These are phyloP conservation scores for Leuciscus idus DNA, from an alignment of 2,113 vertebrate species.

Conservation along the genomic window DNA sequence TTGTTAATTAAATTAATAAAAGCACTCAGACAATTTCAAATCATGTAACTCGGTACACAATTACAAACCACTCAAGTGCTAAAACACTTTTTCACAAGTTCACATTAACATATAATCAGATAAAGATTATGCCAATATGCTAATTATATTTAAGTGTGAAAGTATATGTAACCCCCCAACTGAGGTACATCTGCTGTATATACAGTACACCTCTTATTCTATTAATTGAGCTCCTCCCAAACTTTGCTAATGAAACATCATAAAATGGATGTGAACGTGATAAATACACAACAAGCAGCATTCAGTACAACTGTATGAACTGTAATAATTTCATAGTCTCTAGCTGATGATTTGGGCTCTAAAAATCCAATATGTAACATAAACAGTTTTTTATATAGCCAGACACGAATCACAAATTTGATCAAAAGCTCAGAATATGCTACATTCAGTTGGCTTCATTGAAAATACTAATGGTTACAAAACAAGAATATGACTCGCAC, in stretches of 20 bases:
- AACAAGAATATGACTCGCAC: neutral
- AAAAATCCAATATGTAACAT: neutral
- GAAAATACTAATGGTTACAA: neutral
- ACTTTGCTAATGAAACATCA: too few relatives aligned
- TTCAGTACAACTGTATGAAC: neutral
- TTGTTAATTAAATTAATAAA: neutral
- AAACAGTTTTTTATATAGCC: neutral
- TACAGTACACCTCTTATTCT: too few relatives aligned
- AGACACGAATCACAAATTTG: neutral
- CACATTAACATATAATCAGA: too few relatives aligned
- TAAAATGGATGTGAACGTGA: neutral
- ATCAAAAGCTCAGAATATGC: neutral
- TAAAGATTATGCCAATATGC: too few relatives aligned
- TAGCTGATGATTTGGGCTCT: neutral
- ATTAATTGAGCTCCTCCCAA: too few relatives aligned
- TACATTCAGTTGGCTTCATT: slow-evolving; percentile 5
- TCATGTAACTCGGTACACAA: neutral
- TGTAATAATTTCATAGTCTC: neutral
- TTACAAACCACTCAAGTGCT: neutral
- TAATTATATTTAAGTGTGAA: too few relatives aligned
- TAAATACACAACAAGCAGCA: neutral
- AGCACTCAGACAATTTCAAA: neutral
- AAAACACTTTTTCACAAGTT: too few relatives aligned
- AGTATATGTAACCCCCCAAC: too few relatives aligned
- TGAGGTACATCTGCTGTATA: too few relatives aligned